phyloP scores from a whole-genome alignment of 2,113 vertebrate genomes.

The Bos javanicus region DNA sequence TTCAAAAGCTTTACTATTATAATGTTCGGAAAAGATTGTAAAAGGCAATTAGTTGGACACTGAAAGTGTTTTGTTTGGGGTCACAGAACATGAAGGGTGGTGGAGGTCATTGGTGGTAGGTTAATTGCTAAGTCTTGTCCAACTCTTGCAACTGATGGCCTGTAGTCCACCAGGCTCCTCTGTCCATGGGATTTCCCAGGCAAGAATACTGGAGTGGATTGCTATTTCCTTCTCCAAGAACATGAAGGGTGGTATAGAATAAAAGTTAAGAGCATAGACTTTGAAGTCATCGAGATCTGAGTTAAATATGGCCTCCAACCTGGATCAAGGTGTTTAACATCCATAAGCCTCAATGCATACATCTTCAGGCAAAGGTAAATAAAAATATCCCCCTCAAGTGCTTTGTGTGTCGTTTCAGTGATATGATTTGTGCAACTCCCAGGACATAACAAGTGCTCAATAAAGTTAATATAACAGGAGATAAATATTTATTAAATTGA shows the following conservation, averaged over 20 bases:
- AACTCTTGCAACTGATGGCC: not conserved
- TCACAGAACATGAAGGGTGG: not conserved
- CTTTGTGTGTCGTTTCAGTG: not conserved
- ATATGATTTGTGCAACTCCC: not conserved
- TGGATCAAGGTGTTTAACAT: not conserved
- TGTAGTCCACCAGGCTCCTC: not conserved
- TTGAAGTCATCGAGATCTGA: not conserved
- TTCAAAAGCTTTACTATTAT: not conserved
- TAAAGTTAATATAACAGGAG: slow-evolving; percentile 13
- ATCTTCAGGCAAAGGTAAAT: not conserved
- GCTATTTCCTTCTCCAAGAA: not conserved
- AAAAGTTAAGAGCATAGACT: not conserved
- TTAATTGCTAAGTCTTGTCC: not conserved
- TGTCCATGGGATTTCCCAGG: not conserved
- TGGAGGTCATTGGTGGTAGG: not conserved
- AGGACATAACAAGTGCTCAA: not conserved
- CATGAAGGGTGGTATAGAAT: not conserved
- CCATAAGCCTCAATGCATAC: not conserved
- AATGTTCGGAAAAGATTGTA: not conserved
- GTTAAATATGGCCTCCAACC: not conserved
- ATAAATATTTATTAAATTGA: slow-evolving; percentile 41
- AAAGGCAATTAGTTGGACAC: not conserved
- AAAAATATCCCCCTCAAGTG: not conserved
- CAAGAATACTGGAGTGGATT: not conserved
- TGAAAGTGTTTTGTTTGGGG: not conserved